These are phyloP conservation scores for Operophtera brumata DNA, from an alignment of 2,888 invertebrate genomes.

Conservation along the genomic window DNA sequence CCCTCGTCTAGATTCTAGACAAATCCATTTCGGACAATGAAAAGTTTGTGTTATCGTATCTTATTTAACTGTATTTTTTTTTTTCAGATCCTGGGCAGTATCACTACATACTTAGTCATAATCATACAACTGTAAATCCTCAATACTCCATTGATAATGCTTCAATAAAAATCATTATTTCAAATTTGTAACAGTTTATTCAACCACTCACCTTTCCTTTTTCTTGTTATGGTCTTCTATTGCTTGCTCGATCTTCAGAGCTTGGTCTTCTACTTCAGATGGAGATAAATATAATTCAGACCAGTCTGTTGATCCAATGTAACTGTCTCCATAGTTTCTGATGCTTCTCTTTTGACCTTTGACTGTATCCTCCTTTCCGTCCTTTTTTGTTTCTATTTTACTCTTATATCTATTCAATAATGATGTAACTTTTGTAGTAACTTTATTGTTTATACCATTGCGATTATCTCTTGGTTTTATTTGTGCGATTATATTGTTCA, in stretches of 20 bases:
- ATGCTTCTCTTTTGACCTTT: slow-evolving; percentile 3
- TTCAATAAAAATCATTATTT: slow-evolving; percentile 5
- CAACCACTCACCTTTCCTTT: slow-evolving; percentile 6
- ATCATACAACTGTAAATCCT: slow-evolving; percentile 37
- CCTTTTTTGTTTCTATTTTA: background rate
- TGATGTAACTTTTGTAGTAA: background rate
- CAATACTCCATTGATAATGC: background rate
- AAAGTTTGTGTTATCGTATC: background rate
- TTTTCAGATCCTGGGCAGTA: slow-evolving; percentile 44
- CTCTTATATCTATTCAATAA: background rate
- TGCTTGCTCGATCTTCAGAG: slow-evolving; percentile 43
- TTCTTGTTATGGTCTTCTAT: slow-evolving; percentile 50
- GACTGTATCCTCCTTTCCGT: background rate
- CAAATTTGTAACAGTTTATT: slow-evolving; percentile 7
- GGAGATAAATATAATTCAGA: slow-evolving; percentile 35
- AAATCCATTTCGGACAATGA: background rate
- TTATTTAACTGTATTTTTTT: background rate
- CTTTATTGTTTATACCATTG: background rate
- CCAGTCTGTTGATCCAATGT: slow-evolving; percentile 27
- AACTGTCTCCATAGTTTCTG: slow-evolving; percentile 12
- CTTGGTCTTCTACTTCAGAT: slow-evolving; percentile 47
- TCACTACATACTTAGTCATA: slow-evolving; percentile 46
- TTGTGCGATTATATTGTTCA: background rate
- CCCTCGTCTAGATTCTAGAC: no score
- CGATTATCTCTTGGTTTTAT: background rate